Evolutionary conservation across 2,113 vertebrate genomes (phyloP).

Genomic region (Passer domesticus): DNA sequence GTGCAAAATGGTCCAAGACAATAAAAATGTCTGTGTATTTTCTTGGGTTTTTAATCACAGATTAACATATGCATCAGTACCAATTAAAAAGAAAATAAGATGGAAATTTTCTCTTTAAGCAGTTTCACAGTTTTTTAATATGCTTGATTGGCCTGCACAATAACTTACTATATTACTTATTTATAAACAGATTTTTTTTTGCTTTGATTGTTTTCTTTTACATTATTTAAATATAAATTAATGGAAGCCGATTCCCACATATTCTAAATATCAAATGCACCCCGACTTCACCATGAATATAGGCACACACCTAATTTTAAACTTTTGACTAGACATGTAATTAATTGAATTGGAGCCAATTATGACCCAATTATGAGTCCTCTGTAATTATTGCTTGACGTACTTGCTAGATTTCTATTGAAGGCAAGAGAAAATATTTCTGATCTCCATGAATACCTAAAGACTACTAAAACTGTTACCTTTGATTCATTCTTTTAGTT

Average conservation of each 20-base stretch:
- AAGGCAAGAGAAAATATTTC: neutral
- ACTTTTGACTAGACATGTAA: neutral
- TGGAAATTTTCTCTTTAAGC: neutral
- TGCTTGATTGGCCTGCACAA: neutral
- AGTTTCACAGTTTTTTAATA: neutral
- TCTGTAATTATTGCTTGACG: neutral
- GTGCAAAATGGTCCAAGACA: neutral
- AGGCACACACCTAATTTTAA: neutral
- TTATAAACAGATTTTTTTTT: neutral
- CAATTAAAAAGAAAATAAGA: neutral
- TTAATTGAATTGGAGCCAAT: neutral
- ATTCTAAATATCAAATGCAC: neutral
- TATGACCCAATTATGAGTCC: neutral
- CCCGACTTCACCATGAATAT: neutral
- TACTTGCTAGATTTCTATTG: neutral
- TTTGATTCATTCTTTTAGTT: neutral
- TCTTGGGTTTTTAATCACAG: neutral
- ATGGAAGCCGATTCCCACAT: neutral
- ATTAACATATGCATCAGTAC: neutral
- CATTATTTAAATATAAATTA: constrained; percentile 27
- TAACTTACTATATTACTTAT: neutral
- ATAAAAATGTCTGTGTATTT: neutral
- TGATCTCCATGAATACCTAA: neutral
- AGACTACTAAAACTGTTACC: neutral
- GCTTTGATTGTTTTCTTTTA: neutral